A percentile compares a stretch with the other conserved stretches of the same genome.
Conservation (phyloP, 2,888 invertebrate species). For the Phymatocera aterrima region DNA sequence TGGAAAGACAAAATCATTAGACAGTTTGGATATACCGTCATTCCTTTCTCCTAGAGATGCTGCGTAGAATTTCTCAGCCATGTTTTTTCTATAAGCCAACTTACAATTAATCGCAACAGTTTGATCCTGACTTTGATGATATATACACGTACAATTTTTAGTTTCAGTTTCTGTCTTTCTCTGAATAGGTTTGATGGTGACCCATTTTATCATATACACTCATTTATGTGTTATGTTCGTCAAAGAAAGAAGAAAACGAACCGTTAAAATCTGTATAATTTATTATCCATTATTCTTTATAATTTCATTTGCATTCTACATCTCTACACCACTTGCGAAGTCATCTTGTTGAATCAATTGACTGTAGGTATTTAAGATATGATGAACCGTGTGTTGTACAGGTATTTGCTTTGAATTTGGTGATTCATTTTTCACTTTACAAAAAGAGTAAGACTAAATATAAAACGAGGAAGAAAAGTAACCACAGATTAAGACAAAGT, state of each 20-base stretch:
- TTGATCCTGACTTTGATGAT: conserved; percentile 28
- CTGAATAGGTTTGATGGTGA: conserved; percentile 23
- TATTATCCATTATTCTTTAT: conserved; percentile 1
- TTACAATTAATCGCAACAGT: too few species aligned
- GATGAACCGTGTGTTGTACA: not conserved
- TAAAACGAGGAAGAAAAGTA: too few species aligned
- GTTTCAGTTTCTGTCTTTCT: too few species aligned
- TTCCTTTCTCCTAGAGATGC: too few species aligned
- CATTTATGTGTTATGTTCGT: not conserved
- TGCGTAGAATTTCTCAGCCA: too few species aligned
- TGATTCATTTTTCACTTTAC: not conserved
- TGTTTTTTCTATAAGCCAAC: too few species aligned
- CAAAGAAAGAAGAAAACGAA: too few species aligned
- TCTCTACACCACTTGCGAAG: not conserved
- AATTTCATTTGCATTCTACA: conserved; percentile 30
- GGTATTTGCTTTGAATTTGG: too few species aligned
- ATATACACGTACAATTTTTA: conserved; percentile 21
- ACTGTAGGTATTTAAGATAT: not conserved
- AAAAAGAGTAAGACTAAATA: not conserved
- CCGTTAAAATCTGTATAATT: conserved; percentile 2
- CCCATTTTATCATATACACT: conserved; percentile 14
- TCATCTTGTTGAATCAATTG: not conserved
- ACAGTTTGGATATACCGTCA: too few species aligned
- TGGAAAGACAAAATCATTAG: too few species aligned
- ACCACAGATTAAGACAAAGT: too few species aligned